Percentiles rank a stretch among this genome's conserved stretches.
phyloP scores from a whole-genome alignment of 2,113 vertebrate species.

The Gobio gobio region DNA sequence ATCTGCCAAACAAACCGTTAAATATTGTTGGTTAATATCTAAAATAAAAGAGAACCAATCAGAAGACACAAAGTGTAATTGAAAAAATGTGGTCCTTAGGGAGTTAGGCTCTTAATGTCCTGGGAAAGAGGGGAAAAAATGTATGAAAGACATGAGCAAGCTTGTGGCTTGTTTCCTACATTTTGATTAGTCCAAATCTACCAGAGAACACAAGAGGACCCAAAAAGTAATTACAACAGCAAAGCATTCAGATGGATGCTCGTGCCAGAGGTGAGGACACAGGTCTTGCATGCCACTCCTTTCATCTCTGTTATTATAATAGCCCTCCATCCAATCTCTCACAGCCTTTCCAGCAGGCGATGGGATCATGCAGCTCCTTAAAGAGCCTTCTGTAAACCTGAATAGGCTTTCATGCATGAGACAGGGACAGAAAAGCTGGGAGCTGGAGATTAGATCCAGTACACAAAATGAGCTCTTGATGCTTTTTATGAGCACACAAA shows the following conservation, averaged over 20 bases:
- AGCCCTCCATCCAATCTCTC: background rate
- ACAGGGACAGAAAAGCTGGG: slow-evolving; percentile 30
- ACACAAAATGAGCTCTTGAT: slow-evolving; percentile 45
- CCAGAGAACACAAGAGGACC: slow-evolving; percentile 16
- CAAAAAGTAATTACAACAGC: slow-evolving; percentile 19
- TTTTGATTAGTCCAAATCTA: slow-evolving; percentile 1
- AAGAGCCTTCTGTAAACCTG: slow-evolving; percentile 37
- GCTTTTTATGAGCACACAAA: slow-evolving; percentile 28
- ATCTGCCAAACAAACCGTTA: background rate
- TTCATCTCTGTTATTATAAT: slow-evolving; percentile 27
- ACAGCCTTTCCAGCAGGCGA: background rate
- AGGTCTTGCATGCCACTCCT: slow-evolving; percentile 9
- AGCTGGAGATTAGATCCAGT: slow-evolving; percentile 24
- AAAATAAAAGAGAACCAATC: background rate
- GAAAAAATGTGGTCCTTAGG: background rate
- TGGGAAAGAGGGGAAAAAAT: background rate
- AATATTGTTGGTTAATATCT: background rate
- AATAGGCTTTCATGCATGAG: slow-evolving; percentile 23
- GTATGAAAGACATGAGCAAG: background rate
- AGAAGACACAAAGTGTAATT: background rate
- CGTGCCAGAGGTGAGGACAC: background rate
- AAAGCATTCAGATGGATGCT: background rate
- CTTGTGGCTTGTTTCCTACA: background rate
- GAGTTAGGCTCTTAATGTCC: background rate
- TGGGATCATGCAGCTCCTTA: slow-evolving; percentile 11